These are phyloP conservation scores for Archilochus colubris DNA, from an alignment of 2,113 vertebrate genomes.

Conservation along the genomic window DNA sequence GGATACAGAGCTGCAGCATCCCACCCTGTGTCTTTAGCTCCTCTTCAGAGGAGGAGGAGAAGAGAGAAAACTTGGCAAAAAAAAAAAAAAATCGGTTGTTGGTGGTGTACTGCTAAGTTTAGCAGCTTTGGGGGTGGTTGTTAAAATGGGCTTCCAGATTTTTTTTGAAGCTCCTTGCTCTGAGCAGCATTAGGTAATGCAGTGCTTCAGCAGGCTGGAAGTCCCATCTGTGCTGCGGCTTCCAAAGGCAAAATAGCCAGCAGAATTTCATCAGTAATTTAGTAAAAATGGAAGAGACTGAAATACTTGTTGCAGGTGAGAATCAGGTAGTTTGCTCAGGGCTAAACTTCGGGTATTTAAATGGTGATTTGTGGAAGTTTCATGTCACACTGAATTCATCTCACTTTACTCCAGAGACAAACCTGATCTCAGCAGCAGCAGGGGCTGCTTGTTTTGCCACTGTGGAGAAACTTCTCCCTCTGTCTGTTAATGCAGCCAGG, in stretches of 20 bases:
- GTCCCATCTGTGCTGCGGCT: neutral
- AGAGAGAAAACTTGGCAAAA: slow-evolving; percentile 5
- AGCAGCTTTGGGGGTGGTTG: slow-evolving; percentile 32
- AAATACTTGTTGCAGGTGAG: neutral
- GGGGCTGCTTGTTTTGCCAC: slow-evolving; percentile 38
- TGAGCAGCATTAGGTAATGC: neutral
- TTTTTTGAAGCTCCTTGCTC: neutral
- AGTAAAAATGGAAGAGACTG: neutral
- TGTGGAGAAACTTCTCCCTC: slow-evolving; percentile 55
- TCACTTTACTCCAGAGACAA: neutral
- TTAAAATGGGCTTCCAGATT: neutral
- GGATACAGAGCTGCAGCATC: neutral
- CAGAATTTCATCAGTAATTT: neutral
- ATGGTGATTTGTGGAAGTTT: fast-evolving
- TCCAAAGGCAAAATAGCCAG: neutral
- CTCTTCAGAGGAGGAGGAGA: neutral
- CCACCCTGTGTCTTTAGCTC: neutral
- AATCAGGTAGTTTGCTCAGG: fast-evolving
- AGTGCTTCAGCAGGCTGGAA: neutral
- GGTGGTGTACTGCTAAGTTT: slow-evolving; percentile 46
- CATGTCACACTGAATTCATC: neutral
- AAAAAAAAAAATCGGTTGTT: neutral
- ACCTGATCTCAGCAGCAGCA: slow-evolving; percentile 32
- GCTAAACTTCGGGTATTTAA: neutral
- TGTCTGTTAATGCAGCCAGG: neutral